Percentiles rank a stretch among this genome's conserved stretches.
Conservation (phyloP, 2,888 invertebrate genomes). For the Drosophila kanekoi region DNA sequence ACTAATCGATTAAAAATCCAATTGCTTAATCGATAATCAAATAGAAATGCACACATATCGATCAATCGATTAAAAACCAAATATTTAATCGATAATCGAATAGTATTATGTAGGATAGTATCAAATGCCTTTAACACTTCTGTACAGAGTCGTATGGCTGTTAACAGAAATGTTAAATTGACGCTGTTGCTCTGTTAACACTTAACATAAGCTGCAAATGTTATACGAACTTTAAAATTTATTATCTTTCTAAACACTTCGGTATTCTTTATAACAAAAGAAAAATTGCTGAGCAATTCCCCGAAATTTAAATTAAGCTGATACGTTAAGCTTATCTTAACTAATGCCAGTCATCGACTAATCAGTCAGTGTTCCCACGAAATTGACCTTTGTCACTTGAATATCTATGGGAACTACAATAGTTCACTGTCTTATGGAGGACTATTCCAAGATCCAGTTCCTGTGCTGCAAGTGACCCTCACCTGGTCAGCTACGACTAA, state of each 20-base stretch:
- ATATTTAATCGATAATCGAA: no score
- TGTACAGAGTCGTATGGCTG: no score
- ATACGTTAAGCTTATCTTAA: constrained; percentile 16
- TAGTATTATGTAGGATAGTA: no score
- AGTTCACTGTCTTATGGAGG: background rate
- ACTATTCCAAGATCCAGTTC: background rate
- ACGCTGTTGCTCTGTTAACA: background rate
- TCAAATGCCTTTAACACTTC: no score
- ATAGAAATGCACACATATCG: no score
- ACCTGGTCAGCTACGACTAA: background rate
- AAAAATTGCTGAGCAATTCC: background rate
- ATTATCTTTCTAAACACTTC: background rate
- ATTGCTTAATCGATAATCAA: no score
- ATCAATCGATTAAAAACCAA: no score
- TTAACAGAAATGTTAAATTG: no score
- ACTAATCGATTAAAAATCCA: no score
- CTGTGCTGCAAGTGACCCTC: constrained; percentile 1
- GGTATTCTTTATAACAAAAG: background rate
- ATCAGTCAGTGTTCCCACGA: constrained; percentile 8
- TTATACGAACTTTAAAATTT: background rate
- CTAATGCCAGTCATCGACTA: background rate
- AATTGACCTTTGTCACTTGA: background rate
- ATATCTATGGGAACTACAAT: background rate
- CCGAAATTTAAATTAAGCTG: constrained; percentile 14
- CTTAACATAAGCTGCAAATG: background rate